Conservation (phyloP, 2,888 invertebrate genomes). For the Chesias legatella region DNA sequence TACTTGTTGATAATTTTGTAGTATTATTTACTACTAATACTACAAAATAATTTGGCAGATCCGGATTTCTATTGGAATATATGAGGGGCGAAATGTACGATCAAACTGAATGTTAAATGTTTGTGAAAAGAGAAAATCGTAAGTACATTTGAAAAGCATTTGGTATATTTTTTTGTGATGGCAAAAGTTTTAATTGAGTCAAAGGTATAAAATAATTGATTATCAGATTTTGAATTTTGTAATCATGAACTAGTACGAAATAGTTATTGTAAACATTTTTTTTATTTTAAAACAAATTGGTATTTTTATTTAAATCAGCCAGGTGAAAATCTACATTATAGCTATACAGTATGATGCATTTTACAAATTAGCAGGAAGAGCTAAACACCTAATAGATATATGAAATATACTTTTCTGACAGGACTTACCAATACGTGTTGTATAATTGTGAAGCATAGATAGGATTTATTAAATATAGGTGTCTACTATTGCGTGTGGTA, state of each 20-base stretch:
- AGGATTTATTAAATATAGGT: conserved; percentile 32
- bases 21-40: too few species aligned
- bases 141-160: conserved; percentile 40
- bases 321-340: conserved; percentile 11
- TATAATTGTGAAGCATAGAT: conserved; percentile 44
- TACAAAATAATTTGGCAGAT: conserved; percentile 39
- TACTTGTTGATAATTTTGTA: too few species aligned
- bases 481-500: conserved; percentile 51
- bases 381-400: conserved; percentile 18
- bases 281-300: conserved; percentile 3
- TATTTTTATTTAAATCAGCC: conserved; percentile 1
- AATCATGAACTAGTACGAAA: too few species aligned
- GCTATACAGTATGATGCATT: conserved; percentile 11
- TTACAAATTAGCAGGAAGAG: conserved; percentile 11
- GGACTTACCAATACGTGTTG: conserved; percentile 30
- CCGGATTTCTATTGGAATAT: conserved; percentile 36
- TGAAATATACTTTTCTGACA: conserved; percentile 16
- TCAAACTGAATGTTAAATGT: conserved; percentile 60
- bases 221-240: too few species aligned
- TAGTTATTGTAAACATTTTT: background rate
- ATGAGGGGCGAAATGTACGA: conserved; percentile 18
- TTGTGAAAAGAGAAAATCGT: conserved; percentile 76
- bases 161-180: conserved; percentile 14
- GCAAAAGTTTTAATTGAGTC: too few species aligned
- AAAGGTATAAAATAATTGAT: too few species aligned